Evolutionary conservation across 1,140 invertebrate species (phyloP).

Genomic region (Spodoptera litura): DNA sequence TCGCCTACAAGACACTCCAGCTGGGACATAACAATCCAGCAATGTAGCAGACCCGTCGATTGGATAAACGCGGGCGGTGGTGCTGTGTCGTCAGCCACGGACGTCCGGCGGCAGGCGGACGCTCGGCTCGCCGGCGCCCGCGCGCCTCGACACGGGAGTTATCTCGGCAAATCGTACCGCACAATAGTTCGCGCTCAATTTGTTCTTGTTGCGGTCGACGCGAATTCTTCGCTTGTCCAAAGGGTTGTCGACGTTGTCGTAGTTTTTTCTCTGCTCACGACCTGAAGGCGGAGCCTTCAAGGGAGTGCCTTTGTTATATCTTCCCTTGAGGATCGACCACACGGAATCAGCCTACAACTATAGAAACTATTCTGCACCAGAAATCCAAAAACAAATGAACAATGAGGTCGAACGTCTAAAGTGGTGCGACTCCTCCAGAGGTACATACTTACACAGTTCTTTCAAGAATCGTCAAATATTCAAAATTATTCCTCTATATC

Average conservation of each 20-base stretch:
- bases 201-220: constrained; percentile 83
- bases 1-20: constrained; percentile 42
- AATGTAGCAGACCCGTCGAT: constrained; percentile 51
- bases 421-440: background rate
- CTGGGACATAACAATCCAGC: constrained; percentile 49
- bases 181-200: constrained; percentile 83
- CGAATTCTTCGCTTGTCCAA: constrained; percentile 82
- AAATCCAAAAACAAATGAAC: constrained; percentile 41
- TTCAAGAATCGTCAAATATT: no score
- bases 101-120: constrained; percentile 77
- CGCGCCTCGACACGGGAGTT: constrained; percentile 78
- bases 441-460: no score
- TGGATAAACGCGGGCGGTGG: constrained; percentile 29
- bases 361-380: constrained; percentile 58
- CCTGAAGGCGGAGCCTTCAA: constrained; percentile 62
- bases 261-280: constrained; percentile 75
- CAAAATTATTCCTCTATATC: no score
- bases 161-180: constrained; percentile 83
- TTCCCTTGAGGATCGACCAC: constrained; percentile 65
- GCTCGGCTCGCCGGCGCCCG: constrained; percentile 66
- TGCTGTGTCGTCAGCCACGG: constrained; percentile 61
- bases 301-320: constrained; percentile 73
- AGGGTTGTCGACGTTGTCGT: constrained; percentile 76
- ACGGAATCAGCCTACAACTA: constrained; percentile 67
- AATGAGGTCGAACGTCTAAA: background rate